These are phyloP conservation scores for Malurus cyaneus DNA, from an alignment of 2,113 vertebrate species.

Conservation along the genomic window DNA sequence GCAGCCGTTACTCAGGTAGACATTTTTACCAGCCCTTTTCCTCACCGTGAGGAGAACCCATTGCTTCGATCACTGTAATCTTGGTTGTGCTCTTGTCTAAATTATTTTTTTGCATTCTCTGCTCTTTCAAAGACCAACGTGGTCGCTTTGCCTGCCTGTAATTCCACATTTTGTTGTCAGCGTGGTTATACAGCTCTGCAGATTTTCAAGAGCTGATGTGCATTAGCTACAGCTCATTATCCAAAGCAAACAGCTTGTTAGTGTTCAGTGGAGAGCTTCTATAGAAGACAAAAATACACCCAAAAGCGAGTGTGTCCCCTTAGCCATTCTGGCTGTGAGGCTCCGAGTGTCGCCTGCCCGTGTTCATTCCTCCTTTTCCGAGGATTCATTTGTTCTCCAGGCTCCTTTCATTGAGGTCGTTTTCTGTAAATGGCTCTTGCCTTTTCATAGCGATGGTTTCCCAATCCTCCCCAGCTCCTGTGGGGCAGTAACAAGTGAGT, in stretches of 20 bases:
- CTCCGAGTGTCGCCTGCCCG: fast-evolving
- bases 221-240: not conserved
- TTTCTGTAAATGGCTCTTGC: not conserved
- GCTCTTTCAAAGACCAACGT: not conserved
- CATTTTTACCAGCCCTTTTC: not conserved
- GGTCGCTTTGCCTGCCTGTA: not conserved
- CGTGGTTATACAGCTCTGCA: not conserved
- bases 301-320: not conserved
- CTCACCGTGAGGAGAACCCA: fast-evolving
- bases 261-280: not conserved
- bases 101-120: not conserved
- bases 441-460: not conserved
- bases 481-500: not conserved
- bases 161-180: not conserved
- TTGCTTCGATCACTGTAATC: not conserved
- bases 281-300: not conserved
- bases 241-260: not conserved
- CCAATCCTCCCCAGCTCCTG: not conserved
- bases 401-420: fast-evolving
- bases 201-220: not conserved
- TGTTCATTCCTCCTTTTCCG: not conserved
- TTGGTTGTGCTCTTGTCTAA: not conserved
- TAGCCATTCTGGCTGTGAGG: fast-evolving
- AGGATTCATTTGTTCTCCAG: not conserved
- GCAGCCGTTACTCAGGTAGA: not conserved